phyloP scores from a whole-genome alignment of 92 coral and sea anemone species.

The Palythoa grandis region DNA sequence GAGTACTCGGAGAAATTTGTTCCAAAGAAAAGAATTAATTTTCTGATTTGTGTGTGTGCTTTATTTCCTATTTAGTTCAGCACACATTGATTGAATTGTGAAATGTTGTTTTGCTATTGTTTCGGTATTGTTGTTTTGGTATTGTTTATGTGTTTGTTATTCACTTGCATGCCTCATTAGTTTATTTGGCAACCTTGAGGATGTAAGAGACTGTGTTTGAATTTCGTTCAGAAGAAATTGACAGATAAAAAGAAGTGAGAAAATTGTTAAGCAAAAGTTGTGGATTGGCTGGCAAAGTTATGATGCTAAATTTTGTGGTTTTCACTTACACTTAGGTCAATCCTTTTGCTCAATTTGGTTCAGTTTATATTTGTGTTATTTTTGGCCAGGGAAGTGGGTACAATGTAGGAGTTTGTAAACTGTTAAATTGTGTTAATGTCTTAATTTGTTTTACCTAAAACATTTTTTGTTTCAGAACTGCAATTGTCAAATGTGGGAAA shows the following conservation, averaged over 20 bases:
- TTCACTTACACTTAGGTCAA: neutral
- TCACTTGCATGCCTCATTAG: slow-evolving; percentile 29
- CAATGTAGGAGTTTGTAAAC: neutral
- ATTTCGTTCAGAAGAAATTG: neutral
- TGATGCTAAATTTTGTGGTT: neutral
- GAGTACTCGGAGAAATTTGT: neutral
- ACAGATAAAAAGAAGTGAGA: no score
- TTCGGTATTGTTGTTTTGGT: neutral
- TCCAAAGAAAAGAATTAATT: no score
- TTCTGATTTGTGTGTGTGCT: slow-evolving; percentile 20
- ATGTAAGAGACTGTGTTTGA: neutral
- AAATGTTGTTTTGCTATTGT: neutral
- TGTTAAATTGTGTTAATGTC: neutral
- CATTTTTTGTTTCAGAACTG: neutral
- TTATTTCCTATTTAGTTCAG: slow-evolving; percentile 8
- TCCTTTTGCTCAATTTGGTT: slow-evolving; percentile 26
- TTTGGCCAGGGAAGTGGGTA: neutral
- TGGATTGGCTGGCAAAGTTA: neutral
- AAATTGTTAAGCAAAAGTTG: neutral
- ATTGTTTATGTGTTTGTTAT: neutral
- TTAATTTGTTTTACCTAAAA: neutral
- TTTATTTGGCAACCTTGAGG: neutral
- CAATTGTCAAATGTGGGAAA: neutral
- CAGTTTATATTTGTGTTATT: slow-evolving; percentile 12
- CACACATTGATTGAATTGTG: neutral